These are phyloP conservation scores for Apodemia hepburni DNA, from an alignment of 2,888 invertebrate species.

Conservation along the genomic window DNA sequence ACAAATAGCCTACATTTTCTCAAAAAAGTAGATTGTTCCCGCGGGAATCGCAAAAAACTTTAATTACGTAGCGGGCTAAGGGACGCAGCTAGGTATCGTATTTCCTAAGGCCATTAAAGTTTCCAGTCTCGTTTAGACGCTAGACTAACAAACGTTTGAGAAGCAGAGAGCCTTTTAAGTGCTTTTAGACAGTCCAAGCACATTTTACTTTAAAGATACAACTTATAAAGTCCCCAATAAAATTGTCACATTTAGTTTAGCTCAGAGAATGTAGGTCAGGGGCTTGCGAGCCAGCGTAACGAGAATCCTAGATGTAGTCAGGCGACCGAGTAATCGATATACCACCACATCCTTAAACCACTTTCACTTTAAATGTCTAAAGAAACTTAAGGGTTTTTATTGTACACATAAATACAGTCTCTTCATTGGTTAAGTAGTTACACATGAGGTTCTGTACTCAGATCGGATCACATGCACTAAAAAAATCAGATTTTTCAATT, in stretches of 20 bases:
- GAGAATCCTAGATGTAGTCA: constrained; percentile 1
- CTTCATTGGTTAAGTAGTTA: too few relatives aligned
- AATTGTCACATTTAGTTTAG: constrained; percentile 1
- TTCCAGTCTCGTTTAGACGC: background rate
- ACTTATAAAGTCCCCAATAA: background rate
- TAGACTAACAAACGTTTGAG: background rate
- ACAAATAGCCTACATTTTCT: too few relatives aligned
- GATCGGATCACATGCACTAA: too few relatives aligned
- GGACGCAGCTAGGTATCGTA: too few relatives aligned
- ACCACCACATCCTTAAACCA: background rate
- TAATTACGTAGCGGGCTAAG: too few relatives aligned
- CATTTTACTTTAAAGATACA: constrained; percentile 9
- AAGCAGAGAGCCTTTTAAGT: background rate
- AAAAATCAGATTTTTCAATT: too few relatives aligned
- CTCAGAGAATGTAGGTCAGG: constrained; percentile 5
- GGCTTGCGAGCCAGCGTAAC: background rate
- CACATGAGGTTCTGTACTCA: too few relatives aligned
- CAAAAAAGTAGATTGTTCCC: background rate
- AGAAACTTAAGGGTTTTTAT: too few relatives aligned
- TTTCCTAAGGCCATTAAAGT: too few relatives aligned
- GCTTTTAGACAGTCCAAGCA: constrained; percentile 1
- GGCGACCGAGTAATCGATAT: background rate
- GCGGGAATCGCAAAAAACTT: background rate
- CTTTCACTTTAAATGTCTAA: background rate
- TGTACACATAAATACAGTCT: too few relatives aligned